A percentile compares a stretch with the other conserved stretches of the same genome.
phyloP scores from a whole-genome alignment of 2,113 vertebrate species.

The Mystacornis crossleyi region DNA sequence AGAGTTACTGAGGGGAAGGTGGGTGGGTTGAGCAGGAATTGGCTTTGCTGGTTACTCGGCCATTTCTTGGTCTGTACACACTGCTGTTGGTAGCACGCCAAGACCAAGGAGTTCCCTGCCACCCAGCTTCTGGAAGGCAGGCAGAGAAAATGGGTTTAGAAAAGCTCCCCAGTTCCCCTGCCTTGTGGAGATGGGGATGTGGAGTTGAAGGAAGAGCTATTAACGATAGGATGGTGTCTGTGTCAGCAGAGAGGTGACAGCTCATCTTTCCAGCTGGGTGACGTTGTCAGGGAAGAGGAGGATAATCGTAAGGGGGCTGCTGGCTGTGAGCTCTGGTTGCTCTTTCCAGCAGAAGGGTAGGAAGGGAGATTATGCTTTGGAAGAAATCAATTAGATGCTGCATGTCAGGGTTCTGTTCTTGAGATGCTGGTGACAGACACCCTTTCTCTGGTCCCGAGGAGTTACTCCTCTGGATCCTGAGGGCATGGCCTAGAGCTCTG shows the following conservation, averaged over 20 bases:
- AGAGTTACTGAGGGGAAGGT: background rate
- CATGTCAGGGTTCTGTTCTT: background rate
- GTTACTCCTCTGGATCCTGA: background rate
- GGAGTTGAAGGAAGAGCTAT: background rate
- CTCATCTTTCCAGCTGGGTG: background rate
- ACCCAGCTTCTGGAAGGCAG: background rate
- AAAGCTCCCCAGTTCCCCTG: background rate
- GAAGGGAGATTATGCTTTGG: background rate
- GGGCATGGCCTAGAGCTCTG: background rate
- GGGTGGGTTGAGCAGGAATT: background rate
- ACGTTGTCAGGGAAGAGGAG: background rate
- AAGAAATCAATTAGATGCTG: background rate
- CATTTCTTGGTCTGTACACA: background rate
- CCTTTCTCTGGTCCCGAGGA: background rate
- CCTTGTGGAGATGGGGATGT: background rate
- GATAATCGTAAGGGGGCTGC: background rate
- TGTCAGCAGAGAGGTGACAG: background rate
- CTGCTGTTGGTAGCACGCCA: background rate
- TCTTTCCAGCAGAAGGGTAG: background rate
- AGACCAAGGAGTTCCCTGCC: background rate
- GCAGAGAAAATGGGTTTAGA: background rate
- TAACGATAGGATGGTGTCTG: background rate
- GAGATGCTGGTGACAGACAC: background rate
- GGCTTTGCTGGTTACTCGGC: background rate
- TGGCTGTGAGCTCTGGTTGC: background rate